Conservation (phyloP, 2,888 invertebrate species). For the Chrysodeixis includens region DNA sequence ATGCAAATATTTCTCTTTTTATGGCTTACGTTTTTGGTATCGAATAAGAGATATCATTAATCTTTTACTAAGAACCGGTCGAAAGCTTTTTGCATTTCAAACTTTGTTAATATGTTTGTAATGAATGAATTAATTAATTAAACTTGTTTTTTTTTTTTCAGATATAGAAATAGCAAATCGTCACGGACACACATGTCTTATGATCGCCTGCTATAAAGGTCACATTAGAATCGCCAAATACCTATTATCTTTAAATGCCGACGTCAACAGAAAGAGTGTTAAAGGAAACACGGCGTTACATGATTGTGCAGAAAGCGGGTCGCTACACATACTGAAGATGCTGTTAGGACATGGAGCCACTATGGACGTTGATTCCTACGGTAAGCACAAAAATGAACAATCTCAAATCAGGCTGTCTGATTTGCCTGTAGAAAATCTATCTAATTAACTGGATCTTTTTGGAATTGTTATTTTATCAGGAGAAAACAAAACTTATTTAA, state of each 20-base stretch:
- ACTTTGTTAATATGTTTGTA: conserved; percentile 4
- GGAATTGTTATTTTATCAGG: no score
- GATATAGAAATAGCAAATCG: conserved; percentile 99
- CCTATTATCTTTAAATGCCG: conserved; percentile 95
- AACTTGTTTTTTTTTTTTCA: conserved; percentile 75
- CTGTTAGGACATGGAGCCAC: conserved; percentile 95
- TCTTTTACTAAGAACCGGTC: neutral
- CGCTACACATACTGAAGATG: conserved; percentile 96
- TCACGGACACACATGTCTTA: conserved; percentile 98
- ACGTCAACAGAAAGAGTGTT: conserved; percentile 97
- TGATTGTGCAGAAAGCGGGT: conserved; percentile 99
- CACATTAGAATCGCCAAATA: conserved; percentile 97
- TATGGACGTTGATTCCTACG: conserved; percentile 98
- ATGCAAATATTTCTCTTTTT: no score
- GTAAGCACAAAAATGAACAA: conserved; percentile 75
- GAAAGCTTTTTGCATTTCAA: no score
- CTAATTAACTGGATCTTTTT: no score
- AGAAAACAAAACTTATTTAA: no score
- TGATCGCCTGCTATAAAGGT: conserved; percentile 99
- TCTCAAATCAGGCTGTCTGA: no score
- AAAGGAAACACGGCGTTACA: conserved; percentile 99
- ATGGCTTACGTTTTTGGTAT: no score
- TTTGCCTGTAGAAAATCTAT: no score
- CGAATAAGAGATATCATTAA: neutral
- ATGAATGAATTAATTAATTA: neutral